Evolutionary conservation across 1,140 invertebrate genomes (phyloP), one percentile per base, ranked within the genome.

Genomic region (Nebria ingens): DNA sequence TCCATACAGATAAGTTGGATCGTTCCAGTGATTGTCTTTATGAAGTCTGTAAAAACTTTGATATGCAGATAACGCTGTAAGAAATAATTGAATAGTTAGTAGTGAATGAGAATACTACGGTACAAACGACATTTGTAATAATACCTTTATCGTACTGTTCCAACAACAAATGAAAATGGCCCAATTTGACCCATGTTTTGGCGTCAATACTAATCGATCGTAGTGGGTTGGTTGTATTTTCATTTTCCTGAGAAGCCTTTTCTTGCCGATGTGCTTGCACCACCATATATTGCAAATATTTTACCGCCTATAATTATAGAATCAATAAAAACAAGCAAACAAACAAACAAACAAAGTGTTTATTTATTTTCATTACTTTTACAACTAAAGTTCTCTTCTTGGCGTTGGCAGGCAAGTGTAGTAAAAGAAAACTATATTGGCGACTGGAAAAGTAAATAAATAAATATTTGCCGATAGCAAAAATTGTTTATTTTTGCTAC

Each of bases 81-180:
- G 12, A 1, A 55, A 42, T 58, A 29, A 52, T 56, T 25, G 61
- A 54, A 49, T n/a, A n/a, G n/a, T n/a, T n/a, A n/a, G n/a, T n/a
- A n/a, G n/a, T 55, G 49, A n/a, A 45, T 13, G 22, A 54, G 29
- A 57, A 34, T 50, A 29, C 1, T 25, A 50, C n/a, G 19, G 25
- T 29, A 53, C 15, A 19, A 40, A 15, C 52, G 42, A 56, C 9
- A 53, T 38, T 29, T 51, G 19, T 38, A 51, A 61, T 52, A 55
- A 60, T 76, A 92, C 90, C 90, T 87, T 95, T 94, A 21, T 81
- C 77, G 75, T 89, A 94, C 69, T 96, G 87, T 74, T 92, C 90
- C 2, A 95, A 72, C 0, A 97, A 74, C 3, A 97, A 77, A 74
- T 95, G 89, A 66, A 95, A 91, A 76, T 97, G 93, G 1, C 93